Evolutionary conservation across 2,797 vertebrate genomes (phyloP), one percentile per base, ranked within the genome.

Genomic region (Eulemur rubriventer): DNA sequence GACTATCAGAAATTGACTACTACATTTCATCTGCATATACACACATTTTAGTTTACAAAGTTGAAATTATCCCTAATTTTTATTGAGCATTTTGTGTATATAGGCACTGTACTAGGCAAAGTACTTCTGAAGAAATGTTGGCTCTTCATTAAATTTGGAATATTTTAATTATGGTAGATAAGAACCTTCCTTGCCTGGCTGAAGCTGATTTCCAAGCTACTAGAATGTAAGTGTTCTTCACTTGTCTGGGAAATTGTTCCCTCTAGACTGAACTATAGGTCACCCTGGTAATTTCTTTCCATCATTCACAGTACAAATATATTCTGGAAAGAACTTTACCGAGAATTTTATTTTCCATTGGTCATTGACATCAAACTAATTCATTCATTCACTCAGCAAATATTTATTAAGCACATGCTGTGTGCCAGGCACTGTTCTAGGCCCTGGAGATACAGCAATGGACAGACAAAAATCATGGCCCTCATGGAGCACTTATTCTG

Each of bases 81-180:
- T 93, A 82, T 38, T 76, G 87, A 96, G 43, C 41, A 17, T 87
- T 81, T 95, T 95, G 28, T 92, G 20, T 89, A 26, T 93, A n/a
- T 63, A 89, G 80, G 35, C 46, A 80, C 22, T 89, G 4, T 94
- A 69, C 38, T 94, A 95, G 91, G 87, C 79, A 92, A 72, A 94
- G 43, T 79, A 69, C 70, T 96, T 96, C 28, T 50, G 52, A 97
- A 76, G 52, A 96, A 81, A 79, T 91, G 41, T 86, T 95, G 82
- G 43, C 81, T 97, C 70, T 76, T 94, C 89, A 91, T 96, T 95
- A 95, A 96, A 95, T 90, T 78, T 94, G 94, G 87, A 76, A 38
- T 93, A 85, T 94, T 97, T 96, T 96, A 97, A 90, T 96, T 93
- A 89, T 83, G 82, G 48, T 95, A 81, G 91, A 72, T 95, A 91